These are phyloP conservation scores for Caenorhabditis briggsae DNA, from an alignment of 1,140 invertebrate genomes.

Conservation along the genomic window DNA sequence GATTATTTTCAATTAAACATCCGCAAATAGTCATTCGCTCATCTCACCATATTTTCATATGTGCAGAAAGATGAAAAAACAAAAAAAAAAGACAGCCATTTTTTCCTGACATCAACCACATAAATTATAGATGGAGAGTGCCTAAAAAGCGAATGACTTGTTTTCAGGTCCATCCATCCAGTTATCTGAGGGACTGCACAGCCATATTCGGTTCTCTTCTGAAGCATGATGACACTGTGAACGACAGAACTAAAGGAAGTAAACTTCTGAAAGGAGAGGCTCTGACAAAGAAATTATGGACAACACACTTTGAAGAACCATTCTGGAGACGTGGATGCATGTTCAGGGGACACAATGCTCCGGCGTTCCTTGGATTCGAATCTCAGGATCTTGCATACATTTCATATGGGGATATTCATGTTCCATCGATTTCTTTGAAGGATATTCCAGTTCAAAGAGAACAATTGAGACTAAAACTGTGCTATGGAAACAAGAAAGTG, in stretches of 20 bases:
- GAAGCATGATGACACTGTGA: slow-evolving; percentile 79
- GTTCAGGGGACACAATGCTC: slow-evolving; percentile 77
- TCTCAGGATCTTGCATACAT: slow-evolving; percentile 71
- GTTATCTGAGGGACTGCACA: slow-evolving; percentile 78
- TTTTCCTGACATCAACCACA: slow-evolving; percentile 32
- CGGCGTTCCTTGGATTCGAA: slow-evolving; percentile 76
- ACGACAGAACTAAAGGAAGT: slow-evolving; percentile 77
- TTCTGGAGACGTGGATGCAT: slow-evolving; percentile 77
- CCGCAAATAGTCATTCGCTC: no score
- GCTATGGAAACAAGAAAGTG: slow-evolving; percentile 71
- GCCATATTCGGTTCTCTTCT: slow-evolving; percentile 78
- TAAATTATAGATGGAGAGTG: slow-evolving; percentile 22
- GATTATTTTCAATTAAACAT: neutral
- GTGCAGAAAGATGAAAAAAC: neutral
- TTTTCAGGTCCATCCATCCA: slow-evolving; percentile 77
- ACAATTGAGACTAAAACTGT: slow-evolving; percentile 68
- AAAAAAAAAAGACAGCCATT: slow-evolving; percentile 12
- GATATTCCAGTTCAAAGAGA: slow-evolving; percentile 77
- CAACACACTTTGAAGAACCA: slow-evolving; percentile 74
- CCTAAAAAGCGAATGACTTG: slow-evolving; percentile 56
- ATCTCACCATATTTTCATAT: neutral
- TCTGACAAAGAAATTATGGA: slow-evolving; percentile 75
- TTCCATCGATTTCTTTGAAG: slow-evolving; percentile 77
- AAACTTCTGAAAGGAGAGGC: slow-evolving; percentile 78
- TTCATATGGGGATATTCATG: slow-evolving; percentile 76